Conservation (phyloP, 2,888 invertebrate genomes). For the Leuctra nigra region DNA sequence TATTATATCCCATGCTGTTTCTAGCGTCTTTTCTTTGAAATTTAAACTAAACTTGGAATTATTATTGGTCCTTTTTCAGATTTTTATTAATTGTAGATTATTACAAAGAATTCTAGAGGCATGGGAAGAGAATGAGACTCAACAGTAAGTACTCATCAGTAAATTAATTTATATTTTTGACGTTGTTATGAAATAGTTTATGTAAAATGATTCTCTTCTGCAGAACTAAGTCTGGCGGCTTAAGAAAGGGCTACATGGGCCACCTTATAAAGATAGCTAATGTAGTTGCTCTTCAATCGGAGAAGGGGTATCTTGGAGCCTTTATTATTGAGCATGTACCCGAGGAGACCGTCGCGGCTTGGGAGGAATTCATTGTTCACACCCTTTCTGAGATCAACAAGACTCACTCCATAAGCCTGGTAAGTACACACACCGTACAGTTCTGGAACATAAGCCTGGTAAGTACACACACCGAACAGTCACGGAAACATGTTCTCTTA, state of each 20-base stretch:
- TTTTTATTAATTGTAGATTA: constrained; percentile 71
- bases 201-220: too few species aligned
- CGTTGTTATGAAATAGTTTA: too few species aligned
- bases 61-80: constrained; percentile 55
- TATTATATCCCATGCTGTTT: too few species aligned
- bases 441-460: constrained; percentile 37
- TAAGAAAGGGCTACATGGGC: constrained; percentile 53
- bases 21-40: too few species aligned
- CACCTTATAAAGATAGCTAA: constrained; percentile 51
- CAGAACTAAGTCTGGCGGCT: constrained; percentile 33
- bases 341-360: constrained; percentile 38
- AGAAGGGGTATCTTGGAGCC: constrained; percentile 39
- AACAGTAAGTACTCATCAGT: constrained; percentile 59
- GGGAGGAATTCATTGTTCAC: constrained; percentile 42
- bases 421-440: too few species aligned
- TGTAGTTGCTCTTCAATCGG: constrained; percentile 39
- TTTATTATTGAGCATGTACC: constrained; percentile 39
- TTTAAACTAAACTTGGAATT: too few species aligned
- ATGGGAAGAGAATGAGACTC: constrained; percentile 70
- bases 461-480: too few species aligned
- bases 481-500: too few species aligned
- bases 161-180: too few species aligned
- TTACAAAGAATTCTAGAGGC: constrained; percentile 72
- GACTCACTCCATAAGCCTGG: constrained; percentile 37
- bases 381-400: constrained; percentile 38